These are phyloP conservation scores for Python bivittatus DNA, from an alignment of 2,113 vertebrate species.

Conservation along the genomic window DNA sequence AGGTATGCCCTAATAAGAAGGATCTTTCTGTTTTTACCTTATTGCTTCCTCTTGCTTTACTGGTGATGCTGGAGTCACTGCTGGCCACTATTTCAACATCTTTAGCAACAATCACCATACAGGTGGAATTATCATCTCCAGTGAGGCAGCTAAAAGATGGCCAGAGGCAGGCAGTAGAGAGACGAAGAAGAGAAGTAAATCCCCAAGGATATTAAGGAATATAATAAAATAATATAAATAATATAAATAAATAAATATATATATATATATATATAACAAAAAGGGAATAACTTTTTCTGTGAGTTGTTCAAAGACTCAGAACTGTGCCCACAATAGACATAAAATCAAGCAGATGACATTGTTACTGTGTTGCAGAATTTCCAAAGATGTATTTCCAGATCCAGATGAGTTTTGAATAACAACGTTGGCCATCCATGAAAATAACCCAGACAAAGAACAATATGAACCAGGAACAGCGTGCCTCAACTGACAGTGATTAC, in stretches of 20 bases:
- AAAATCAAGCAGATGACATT: not conserved
- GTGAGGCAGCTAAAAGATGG: slow-evolving; percentile 81
- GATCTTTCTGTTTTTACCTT: slow-evolving; percentile 78
- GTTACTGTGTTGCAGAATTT: not conserved
- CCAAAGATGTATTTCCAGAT: not conserved
- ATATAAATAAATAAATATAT: too few species aligned
- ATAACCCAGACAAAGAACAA: not conserved
- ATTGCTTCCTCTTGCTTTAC: slow-evolving; percentile 96
- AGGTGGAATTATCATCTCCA: slow-evolving; percentile 90
- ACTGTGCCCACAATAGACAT: fast-evolving
- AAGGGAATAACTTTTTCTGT: not conserved
- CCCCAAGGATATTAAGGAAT: not conserved
- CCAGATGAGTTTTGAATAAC: not conserved
- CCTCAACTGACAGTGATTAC: not conserved
- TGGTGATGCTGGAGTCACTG: slow-evolving; percentile 94
- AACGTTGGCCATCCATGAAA: not conserved
- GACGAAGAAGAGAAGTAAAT: not conserved
- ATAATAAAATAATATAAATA: too few species aligned
- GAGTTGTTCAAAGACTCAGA: not conserved
- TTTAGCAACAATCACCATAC: slow-evolving; percentile 85
- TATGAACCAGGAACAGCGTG: not conserved
- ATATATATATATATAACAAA: too few species aligned
- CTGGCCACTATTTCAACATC: slow-evolving; percentile 98
- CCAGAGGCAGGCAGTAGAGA: not conserved
- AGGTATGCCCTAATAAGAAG: not conserved